These are phyloP conservation scores for Idaea straminata DNA, from an alignment of 2,888 invertebrate genomes.

Conservation along the genomic window DNA sequence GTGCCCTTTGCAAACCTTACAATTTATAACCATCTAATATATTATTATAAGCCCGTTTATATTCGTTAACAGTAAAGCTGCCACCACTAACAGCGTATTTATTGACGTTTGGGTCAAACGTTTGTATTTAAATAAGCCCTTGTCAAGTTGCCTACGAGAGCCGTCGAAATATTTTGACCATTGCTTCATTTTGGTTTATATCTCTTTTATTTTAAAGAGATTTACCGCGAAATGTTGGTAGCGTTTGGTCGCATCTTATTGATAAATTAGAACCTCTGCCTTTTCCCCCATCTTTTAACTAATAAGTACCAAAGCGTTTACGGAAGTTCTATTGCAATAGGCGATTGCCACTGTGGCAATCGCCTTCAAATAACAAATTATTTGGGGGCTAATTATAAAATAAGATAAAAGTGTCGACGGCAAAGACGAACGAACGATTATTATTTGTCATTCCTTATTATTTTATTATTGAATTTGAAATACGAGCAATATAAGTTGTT, in stretches of 20 bases:
- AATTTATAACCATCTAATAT: background rate
- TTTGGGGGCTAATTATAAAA: slow-evolving; percentile 12
- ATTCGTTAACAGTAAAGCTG: slow-evolving; percentile 29
- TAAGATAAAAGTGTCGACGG: slow-evolving; percentile 16
- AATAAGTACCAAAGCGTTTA: background rate
- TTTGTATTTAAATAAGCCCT: slow-evolving; percentile 45
- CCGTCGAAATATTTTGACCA: slow-evolving; percentile 28
- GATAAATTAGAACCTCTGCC: background rate
- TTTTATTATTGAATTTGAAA: slow-evolving; percentile 20
- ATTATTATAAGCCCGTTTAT: slow-evolving; percentile 13
- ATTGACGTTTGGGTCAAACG: slow-evolving; percentile 51
- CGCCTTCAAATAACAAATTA: background rate
- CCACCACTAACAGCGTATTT: slow-evolving; percentile 51
- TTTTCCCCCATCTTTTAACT: background rate
- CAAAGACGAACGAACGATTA: slow-evolving; percentile 32
- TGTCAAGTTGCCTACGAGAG: slow-evolving; percentile 44
- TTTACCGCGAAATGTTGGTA: background rate
- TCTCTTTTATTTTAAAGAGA: background rate
- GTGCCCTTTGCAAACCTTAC: background rate
- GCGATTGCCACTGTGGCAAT: background rate
- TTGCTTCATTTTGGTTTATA: slow-evolving; percentile 18
- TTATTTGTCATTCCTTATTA: slow-evolving; percentile 36
- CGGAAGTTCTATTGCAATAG: background rate
- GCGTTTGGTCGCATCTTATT: background rate
- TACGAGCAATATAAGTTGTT: slow-evolving; percentile 15